Conservation (phyloP, 2,113 vertebrate genomes). For the Aix galericulata region DNA sequence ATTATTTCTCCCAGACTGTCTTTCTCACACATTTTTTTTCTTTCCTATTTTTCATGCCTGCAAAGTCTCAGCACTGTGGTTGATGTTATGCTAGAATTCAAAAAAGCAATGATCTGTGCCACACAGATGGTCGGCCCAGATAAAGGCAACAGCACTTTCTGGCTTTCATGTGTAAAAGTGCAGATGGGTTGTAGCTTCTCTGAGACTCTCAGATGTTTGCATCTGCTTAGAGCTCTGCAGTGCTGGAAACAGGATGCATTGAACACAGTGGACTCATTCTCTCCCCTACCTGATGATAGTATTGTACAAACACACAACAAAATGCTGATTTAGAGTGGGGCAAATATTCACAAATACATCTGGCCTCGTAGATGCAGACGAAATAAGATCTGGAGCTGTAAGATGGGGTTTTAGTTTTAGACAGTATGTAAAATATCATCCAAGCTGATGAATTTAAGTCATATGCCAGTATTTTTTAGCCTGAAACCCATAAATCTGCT, state of each 20-base stretch:
- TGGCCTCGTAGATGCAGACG: not conserved
- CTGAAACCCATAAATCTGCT: not conserved
- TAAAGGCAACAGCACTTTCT: not conserved
- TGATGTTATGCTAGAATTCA: not conserved
- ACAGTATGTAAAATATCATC: not conserved
- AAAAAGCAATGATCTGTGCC: not conserved
- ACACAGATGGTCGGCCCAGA: fast-evolving
- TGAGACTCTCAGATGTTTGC: not conserved
- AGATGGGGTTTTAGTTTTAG: not conserved
- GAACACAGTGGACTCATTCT: not conserved
- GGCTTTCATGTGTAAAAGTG: fast-evolving
- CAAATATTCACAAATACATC: not conserved
- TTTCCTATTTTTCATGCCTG: not conserved
- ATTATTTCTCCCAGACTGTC: not conserved
- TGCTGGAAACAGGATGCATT: not conserved
- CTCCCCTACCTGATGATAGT: no score
- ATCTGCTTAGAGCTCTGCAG: not conserved
- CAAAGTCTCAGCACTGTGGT: not conserved
- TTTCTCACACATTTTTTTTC: not conserved
- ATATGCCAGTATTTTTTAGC: not conserved
- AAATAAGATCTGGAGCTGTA: not conserved
- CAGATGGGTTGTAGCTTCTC: not conserved
- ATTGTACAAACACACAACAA: not conserved
- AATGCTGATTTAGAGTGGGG: not conserved
- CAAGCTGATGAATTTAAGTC: not conserved